Evolutionary conservation across 2,113 vertebrate genomes (phyloP), one percentile per base, ranked within the genome.

Genomic region (Oryzias woworae): DNA sequence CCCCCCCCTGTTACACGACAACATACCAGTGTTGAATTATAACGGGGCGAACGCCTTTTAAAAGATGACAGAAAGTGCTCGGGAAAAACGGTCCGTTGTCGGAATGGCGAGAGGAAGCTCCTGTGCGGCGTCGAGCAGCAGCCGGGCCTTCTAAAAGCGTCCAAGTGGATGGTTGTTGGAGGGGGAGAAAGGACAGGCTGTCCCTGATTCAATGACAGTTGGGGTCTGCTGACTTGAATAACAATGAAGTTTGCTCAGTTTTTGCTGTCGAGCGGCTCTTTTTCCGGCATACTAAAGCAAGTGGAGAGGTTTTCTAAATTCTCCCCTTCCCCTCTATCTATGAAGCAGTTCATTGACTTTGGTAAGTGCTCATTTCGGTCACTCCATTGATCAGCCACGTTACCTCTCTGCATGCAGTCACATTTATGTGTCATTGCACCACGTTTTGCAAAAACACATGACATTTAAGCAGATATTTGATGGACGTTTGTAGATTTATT

Each of bases 291-390:
- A 18, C 95, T 93, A 4, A 92, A 83, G 58, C 92, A 92, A 71
- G 90, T 94, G 82, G 91, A 88, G 88, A 91, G 78, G 86, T 97
- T 98, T 64, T 93, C 95, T 1, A 95, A 95, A 71, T 98, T 93
- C 77, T 97, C 95, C 0, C 97, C 97, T 0, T 98, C 95, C 4
- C 97, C 97, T 0, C 87, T 98, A 51, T 98, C 96, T 47, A 98
- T 99, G 86, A 98, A 98, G 81, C 97, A 99, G 87, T 92, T 99
- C 75, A 85, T 99, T 80, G 96, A 99, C 87, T 98, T 98, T 24
- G 97, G 97, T 98, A 6, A 51, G 20, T 53, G 10, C 15, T 6
- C 47, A 17, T 16, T 58, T 20, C 20, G 44, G 3, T 24, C 14
- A 24, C 5, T 36, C 14, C 10, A 14, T 44, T 23, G 14, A 28